Evolutionary conservation across 1,140 invertebrate genomes (phyloP), one percentile per base, ranked within the genome.

Genomic region (Tribolium castaneum): DNA sequence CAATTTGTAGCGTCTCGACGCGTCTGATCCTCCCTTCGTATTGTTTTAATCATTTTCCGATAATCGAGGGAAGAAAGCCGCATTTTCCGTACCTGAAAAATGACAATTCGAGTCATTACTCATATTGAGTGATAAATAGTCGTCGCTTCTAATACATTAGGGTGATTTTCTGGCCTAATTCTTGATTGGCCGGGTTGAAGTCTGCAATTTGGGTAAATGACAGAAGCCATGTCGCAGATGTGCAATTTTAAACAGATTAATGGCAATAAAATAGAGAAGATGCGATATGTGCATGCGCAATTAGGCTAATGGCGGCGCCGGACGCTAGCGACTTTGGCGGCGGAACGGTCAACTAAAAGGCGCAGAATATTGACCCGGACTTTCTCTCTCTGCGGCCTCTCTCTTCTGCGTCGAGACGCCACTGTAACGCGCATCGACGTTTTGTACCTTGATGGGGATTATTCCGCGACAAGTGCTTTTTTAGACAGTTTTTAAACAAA

Each of bases 291-390:
- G 77, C 72, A 78, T 78, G 77, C 77, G 77, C 77, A 78, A 78
- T 75, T 75, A 78, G 77, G 22, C 19, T 78, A 70, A 75, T 75
- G 59, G 70, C 70, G 16, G 50, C 19, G 39, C 77, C 75, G 81
- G 66, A 75, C 77, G 74, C 73, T 84, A 78, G 83, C 82, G 83
- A 76, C 83, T 39, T 22, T 54, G 13, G 25, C 78, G 82, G 78
- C 62, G 75, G 54, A 54, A 50, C 66, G 56, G 45, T 73, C 70
- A 83, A 82, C 83, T 83, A 79, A 75, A 51, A 72, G 14, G 9
- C 25, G 45, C 50, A 10, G 62, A 78, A 77, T 83, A 83, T 82
- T 83, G 82, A 83, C 80, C 82, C 78, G 77, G 25, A 30, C 34
- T 70, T 62, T 56, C 73, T 70, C 30, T 66, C 70, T 70, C 56